These are phyloP conservation scores for Phaonia tiefii DNA, from an alignment of 2,888 invertebrate species.

Conservation along the genomic window DNA sequence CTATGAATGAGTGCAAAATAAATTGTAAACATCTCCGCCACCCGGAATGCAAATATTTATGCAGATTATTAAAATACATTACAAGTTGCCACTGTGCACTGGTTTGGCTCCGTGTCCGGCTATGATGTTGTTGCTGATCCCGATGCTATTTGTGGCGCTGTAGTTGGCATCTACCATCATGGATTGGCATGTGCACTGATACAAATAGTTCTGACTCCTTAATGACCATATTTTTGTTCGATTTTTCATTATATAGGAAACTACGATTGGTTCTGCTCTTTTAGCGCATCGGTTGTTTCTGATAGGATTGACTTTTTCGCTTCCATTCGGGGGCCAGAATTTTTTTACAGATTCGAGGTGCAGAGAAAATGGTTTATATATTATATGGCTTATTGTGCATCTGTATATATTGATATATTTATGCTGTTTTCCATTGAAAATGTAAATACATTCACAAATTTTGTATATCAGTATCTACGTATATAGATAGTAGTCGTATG, in stretches of 20 bases:
- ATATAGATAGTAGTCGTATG: background rate
- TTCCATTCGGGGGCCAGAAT: background rate
- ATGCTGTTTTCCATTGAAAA: slow-evolving; percentile 7
- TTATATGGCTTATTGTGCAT: slow-evolving; percentile 43
- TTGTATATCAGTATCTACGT: too few species aligned
- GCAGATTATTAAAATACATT: slow-evolving; percentile 48
- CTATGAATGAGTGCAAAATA: slow-evolving; percentile 34
- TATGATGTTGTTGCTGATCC: background rate
- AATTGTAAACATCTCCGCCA: slow-evolving; percentile 23
- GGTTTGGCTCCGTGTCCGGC: background rate
- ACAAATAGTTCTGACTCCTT: too few species aligned
- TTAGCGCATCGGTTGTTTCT: slow-evolving; percentile 6
- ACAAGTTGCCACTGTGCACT: slow-evolving; percentile 32
- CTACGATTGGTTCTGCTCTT: slow-evolving; percentile 37
- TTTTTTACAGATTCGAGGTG: background rate
- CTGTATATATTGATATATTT: slow-evolving; percentile 3
- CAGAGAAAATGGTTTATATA: slow-evolving; percentile 48
- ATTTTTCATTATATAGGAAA: slow-evolving; percentile 36
- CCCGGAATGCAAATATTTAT: slow-evolving; percentile 19
- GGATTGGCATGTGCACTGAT: background rate
- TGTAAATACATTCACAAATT: background rate
- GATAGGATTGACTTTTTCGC: slow-evolving; percentile 36
- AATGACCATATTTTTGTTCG: slow-evolving; percentile 25
- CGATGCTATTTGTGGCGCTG: slow-evolving; percentile 5
- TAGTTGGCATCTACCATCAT: slow-evolving; percentile 15